Percentiles rank a stretch among this genome's conserved stretches.
Evolutionary conservation across 2,797 vertebrate species (phyloP).

Genomic region (Sylvilagus floridanus): DNA sequence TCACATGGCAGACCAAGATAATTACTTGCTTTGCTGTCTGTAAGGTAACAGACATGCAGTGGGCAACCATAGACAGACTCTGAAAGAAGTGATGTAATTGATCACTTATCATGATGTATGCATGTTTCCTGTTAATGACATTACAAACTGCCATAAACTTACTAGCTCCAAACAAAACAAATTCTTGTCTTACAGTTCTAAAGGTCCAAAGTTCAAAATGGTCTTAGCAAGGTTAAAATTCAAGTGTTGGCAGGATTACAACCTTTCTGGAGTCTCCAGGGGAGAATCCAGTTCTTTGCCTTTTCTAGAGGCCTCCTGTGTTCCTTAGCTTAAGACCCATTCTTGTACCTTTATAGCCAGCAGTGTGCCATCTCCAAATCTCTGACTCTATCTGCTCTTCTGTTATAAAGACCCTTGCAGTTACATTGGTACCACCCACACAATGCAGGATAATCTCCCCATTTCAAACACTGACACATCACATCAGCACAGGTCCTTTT

Average conservation of each 20-base stretch:
- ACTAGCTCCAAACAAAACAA: neutral
- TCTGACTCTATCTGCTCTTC: neutral
- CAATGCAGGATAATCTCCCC: neutral
- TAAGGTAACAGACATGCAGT: neutral
- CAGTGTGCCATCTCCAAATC: neutral
- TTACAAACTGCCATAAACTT: constrained; percentile 22
- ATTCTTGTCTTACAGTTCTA: neutral
- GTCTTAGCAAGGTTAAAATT: neutral
- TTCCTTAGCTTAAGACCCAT: neutral
- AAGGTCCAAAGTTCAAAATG: neutral
- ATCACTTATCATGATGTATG: neutral
- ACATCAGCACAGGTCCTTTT: neutral
- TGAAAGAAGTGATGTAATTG: neutral
- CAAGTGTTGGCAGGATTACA: neutral
- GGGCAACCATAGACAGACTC: neutral
- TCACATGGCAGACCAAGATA: neutral
- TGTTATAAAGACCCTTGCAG: neutral
- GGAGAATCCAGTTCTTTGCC: neutral
- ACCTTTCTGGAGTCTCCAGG: neutral
- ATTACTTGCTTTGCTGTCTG: neutral
- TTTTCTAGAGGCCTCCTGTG: neutral
- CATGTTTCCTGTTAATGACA: neutral
- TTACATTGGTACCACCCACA: neutral
- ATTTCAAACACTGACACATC: neutral
- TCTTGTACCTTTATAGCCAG: neutral